A percentile compares a stretch with the other conserved stretches of the same genome.
Conservation (phyloP, 2,797 vertebrate genomes). For the Melanogrammus aeglefinus region DNA sequence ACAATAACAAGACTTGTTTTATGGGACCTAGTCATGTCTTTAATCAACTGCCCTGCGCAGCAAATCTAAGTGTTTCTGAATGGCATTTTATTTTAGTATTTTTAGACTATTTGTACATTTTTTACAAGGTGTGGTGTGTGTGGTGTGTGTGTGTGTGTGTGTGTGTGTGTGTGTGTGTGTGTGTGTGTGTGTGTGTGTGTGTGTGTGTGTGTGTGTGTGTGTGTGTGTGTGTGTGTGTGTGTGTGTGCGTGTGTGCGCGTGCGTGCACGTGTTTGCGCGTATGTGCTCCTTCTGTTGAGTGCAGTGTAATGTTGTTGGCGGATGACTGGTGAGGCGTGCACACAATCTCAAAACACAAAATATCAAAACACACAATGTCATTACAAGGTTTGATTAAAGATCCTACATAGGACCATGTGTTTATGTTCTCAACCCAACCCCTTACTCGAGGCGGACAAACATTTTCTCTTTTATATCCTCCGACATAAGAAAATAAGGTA, state of each 20-base stretch:
- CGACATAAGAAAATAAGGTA: background rate
- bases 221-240: background rate
- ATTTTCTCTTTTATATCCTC: background rate
- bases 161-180: background rate
- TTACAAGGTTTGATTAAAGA: background rate
- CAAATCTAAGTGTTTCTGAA: no score
- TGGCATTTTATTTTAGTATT: no score
- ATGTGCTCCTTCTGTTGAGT: background rate
- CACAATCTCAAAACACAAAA: background rate
- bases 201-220: constrained; percentile 2
- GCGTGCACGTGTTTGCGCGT: background rate
- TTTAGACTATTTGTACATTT: no score
- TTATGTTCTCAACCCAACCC: background rate
- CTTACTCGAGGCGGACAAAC: background rate
- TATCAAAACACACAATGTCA: no score
- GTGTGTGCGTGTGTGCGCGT: background rate
- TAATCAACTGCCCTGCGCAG: no score
- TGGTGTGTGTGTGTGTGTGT: background rate
- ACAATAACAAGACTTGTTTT: background rate
- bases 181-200: background rate
- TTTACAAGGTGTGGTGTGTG: background rate
- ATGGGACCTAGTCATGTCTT: background rate
- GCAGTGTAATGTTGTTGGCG: background rate
- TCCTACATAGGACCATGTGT: background rate
- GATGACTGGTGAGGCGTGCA: background rate